These are phyloP conservation scores for Melinaea menophilus DNA, from an alignment of 2,888 invertebrate genomes.

Conservation along the genomic window DNA sequence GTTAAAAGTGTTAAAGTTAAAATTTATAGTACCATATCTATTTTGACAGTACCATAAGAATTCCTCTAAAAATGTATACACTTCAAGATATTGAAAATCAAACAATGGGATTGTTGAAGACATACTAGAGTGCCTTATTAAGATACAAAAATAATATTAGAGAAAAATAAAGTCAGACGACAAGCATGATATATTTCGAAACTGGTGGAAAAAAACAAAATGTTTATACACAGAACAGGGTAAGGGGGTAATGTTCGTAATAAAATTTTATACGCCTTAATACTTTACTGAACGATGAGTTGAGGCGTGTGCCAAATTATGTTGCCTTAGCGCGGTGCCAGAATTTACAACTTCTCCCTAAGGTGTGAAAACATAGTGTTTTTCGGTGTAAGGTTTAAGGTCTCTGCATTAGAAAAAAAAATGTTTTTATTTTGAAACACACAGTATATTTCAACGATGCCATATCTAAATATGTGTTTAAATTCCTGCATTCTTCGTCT, in stretches of 20 bases:
- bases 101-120: constrained; percentile 65
- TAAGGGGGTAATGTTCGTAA: constrained; percentile 70
- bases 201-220: constrained; percentile 53
- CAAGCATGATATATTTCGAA: constrained; percentile 42
- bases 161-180: constrained; percentile 61
- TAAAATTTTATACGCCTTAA: constrained; percentile 76
- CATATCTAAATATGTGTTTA: neutral
- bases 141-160: constrained; percentile 72
- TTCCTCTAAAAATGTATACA: constrained; percentile 56
- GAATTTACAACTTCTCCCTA: constrained; percentile 56
- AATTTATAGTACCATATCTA: constrained; percentile 31
- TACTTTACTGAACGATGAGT: constrained; percentile 73
- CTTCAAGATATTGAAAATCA: constrained; percentile 69
- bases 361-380: constrained; percentile 39
- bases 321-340: constrained; percentile 50
- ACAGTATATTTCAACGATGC: neutral
- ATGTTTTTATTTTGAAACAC: neutral
- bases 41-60: constrained; percentile 58
- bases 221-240: constrained; percentile 66
- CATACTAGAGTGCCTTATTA: constrained; percentile 71
- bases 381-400: constrained; percentile 35
- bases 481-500: constrained; percentile 7
- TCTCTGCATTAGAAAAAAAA: neutral
- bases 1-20: constrained; percentile 7
- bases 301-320: constrained; percentile 72